Evolutionary conservation across 2,113 vertebrate species (phyloP).

Genomic region (Passer montanus): DNA sequence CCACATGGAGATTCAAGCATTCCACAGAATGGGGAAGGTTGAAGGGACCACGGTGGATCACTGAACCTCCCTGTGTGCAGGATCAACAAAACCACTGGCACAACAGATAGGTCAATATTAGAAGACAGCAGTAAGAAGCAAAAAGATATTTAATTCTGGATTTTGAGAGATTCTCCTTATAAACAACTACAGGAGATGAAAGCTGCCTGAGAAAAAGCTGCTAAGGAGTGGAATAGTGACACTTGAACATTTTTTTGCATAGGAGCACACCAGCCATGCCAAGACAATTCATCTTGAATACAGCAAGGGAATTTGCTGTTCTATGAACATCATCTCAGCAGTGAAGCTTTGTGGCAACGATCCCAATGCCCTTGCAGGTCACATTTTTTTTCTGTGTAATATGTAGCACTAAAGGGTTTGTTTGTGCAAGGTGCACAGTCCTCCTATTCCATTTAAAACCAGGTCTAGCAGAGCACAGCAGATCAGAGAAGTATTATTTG

Average conservation of each 20-base stretch:
- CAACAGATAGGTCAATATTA: background rate
- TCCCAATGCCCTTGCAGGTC: background rate
- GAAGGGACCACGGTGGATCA: background rate
- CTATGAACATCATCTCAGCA: background rate
- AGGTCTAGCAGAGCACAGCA: background rate
- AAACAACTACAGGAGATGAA: background rate
- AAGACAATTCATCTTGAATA: background rate
- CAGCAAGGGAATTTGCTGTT: background rate
- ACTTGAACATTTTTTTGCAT: background rate
- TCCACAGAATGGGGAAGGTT: background rate
- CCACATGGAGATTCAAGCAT: background rate
- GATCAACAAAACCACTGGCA: background rate
- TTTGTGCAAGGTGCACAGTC: background rate
- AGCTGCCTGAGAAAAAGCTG: background rate
- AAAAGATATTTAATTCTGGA: background rate
- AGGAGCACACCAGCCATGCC: background rate
- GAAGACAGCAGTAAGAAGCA: background rate
- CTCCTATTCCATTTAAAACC: background rate
- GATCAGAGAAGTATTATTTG: background rate
- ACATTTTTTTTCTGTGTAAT: rapidly evolving
- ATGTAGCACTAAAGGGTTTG: background rate
- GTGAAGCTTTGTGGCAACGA: background rate
- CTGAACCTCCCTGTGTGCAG: background rate
- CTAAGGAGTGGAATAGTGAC: background rate
- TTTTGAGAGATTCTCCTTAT: background rate